Conservation (phyloP, 1,140 invertebrate genomes). For the Hetaerina americana region DNA sequence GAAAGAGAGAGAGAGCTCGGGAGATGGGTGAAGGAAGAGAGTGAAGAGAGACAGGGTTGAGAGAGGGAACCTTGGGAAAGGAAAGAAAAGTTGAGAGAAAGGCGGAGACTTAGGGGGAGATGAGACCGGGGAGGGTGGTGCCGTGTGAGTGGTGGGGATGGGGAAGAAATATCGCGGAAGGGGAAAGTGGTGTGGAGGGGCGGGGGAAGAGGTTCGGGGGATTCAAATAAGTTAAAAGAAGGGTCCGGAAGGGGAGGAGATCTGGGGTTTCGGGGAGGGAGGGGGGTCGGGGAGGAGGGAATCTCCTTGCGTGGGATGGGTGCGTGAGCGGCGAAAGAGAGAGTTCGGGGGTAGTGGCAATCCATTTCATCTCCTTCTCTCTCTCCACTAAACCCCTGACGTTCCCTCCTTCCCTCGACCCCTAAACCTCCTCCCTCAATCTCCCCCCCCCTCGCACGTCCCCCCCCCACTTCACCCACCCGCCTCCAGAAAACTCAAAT, state of each 20-base stretch:
- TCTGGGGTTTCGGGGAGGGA: not conserved
- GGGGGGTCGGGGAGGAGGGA: not conserved
- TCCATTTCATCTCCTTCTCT: not conserved
- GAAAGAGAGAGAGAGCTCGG: not conserved
- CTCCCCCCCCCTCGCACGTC: too few species aligned
- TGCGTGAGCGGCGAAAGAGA: not conserved
- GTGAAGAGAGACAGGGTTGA: not conserved
- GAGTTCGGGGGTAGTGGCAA: not conserved
- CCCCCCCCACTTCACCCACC: not conserved
- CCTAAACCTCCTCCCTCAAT: too few species aligned
- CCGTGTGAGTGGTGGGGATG: not conserved
- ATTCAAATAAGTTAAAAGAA: not conserved
- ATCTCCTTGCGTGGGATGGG: not conserved
- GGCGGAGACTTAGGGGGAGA: not conserved
- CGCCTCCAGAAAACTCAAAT: not conserved
- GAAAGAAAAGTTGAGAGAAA: not conserved
- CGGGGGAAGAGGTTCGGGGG: not conserved
- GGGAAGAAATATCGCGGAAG: not conserved
- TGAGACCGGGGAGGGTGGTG: not conserved
- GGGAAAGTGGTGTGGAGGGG: not conserved
- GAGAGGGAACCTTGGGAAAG: not conserved
- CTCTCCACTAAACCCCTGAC: too few species aligned
- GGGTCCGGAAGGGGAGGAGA: not conserved
- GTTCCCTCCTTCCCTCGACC: too few species aligned
- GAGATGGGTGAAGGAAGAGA: not conserved